Percentiles rank a stretch among this genome's conserved stretches.
phyloP scores from a whole-genome alignment of 2,888 invertebrate genomes.

The Patella caerulea region DNA sequence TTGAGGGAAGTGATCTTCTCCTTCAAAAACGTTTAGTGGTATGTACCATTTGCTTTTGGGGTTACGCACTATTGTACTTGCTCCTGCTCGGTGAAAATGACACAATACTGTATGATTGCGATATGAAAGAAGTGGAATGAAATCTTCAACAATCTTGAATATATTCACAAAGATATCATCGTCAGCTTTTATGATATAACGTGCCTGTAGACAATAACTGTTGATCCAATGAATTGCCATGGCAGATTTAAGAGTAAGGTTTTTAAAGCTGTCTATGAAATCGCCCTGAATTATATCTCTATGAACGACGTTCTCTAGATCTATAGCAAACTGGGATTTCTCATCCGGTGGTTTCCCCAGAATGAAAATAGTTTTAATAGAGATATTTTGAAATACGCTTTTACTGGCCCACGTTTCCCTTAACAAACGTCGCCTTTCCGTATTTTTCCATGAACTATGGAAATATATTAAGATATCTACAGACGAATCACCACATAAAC shows the following conservation, averaged over 20 bases:
- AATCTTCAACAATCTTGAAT: slow-evolving; percentile 44
- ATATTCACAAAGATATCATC: slow-evolving; percentile 58
- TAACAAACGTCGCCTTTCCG: slow-evolving; percentile 36
- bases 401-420: slow-evolving; percentile 47
- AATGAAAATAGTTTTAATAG: slow-evolving; percentile 41
- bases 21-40: slow-evolving; percentile 41
- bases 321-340: slow-evolving; percentile 42
- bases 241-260: slow-evolving; percentile 45
- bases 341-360: slow-evolving; percentile 38
- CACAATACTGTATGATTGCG: slow-evolving; percentile 44
- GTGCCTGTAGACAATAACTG: slow-evolving; percentile 35
- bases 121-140: slow-evolving; percentile 41
- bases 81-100: slow-evolving; percentile 42
- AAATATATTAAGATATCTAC: slow-evolving; percentile 46
- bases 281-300: slow-evolving; percentile 48
- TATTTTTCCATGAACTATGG: slow-evolving; percentile 44
- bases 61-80: slow-evolving; percentile 48
- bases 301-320: slow-evolving; percentile 42
- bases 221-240: slow-evolving; percentile 45
- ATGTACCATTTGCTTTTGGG: slow-evolving; percentile 55
- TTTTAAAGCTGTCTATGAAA: slow-evolving; percentile 41
- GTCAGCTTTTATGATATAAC: slow-evolving; percentile 49
- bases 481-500: slow-evolving; percentile 11
- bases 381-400: slow-evolving; percentile 29
- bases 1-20: slow-evolving; percentile 51